These are phyloP conservation scores for Gibbula magus DNA, from an alignment of 2,888 invertebrate species.

Conservation along the genomic window DNA sequence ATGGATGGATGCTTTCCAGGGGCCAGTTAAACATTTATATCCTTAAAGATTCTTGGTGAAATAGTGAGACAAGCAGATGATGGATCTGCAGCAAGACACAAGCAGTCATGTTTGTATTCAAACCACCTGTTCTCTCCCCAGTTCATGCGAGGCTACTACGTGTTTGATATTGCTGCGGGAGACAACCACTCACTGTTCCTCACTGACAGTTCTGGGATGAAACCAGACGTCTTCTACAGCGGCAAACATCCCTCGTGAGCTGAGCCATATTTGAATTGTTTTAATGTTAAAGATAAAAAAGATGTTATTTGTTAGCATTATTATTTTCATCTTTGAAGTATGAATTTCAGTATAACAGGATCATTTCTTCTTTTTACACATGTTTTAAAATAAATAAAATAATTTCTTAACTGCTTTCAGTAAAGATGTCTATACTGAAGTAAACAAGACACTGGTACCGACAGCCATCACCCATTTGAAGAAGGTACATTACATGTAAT, in stretches of 20 bases:
- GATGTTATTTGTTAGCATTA: not conserved
- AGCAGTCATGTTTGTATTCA: too few species aligned
- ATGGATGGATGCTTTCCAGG: too few species aligned
- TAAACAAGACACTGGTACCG: slow-evolving; percentile 55
- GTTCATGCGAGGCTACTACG: slow-evolving; percentile 76
- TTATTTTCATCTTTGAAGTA: too few species aligned
- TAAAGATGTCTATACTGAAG: slow-evolving; percentile 55
- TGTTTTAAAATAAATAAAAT: not conserved
- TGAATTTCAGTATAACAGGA: too few species aligned
- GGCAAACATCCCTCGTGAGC: slow-evolving; percentile 81
- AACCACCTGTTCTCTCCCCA: slow-evolving; percentile 39
- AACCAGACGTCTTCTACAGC: slow-evolving; percentile 83
- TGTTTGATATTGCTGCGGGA: slow-evolving; percentile 82
- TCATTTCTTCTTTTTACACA: not conserved
- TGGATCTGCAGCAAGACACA: too few species aligned
- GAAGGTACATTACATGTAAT: slow-evolving; percentile 48
- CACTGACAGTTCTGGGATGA: slow-evolving; percentile 77
- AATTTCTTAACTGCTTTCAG: slow-evolving; percentile 42
- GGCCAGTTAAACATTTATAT: too few species aligned
- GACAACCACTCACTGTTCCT: slow-evolving; percentile 82
- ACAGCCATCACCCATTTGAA: slow-evolving; percentile 55
- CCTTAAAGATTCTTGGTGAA: too few species aligned
- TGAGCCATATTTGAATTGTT: not conserved
- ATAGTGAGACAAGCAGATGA: too few species aligned
- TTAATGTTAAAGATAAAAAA: not conserved